Conservation (phyloP, 2,797 vertebrate genomes). For the Myotis findleyi region DNA sequence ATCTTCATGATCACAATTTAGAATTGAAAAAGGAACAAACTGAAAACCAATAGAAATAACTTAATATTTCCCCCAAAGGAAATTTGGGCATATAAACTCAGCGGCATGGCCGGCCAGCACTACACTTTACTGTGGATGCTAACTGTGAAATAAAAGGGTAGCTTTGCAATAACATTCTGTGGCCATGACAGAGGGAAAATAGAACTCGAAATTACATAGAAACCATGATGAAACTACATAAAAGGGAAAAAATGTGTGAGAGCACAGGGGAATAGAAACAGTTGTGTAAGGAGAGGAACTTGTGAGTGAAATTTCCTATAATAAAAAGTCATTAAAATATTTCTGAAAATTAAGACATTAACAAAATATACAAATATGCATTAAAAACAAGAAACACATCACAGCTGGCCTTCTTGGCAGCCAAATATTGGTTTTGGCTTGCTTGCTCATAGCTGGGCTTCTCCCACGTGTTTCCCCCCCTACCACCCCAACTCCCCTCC, state of each 20-base stretch:
- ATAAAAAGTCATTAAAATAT: not conserved
- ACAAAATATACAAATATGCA: not conserved
- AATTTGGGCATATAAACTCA: not conserved
- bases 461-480: not conserved
- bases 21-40: not conserved
- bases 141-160: not conserved
- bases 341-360: not conserved
- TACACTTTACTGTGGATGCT: not conserved
- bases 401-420: not conserved
- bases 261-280: not conserved
- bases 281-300: not conserved
- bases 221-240: not conserved
- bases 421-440: not conserved
- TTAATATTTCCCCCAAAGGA: slow-evolving; percentile 31
- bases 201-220: not conserved
- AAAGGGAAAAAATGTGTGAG: not conserved
- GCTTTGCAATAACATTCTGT: not conserved
- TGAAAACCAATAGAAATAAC: not conserved
- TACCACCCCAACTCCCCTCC: not conserved
- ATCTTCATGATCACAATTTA: not conserved
- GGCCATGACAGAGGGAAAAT: not conserved
- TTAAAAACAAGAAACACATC: not conserved
- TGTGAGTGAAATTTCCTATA: not conserved
- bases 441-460: not conserved
- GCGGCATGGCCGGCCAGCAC: not conserved